Evolutionary conservation across 2,888 invertebrate species (phyloP), one percentile per base, ranked within the genome.

Genomic region (Volucella inanis): DNA sequence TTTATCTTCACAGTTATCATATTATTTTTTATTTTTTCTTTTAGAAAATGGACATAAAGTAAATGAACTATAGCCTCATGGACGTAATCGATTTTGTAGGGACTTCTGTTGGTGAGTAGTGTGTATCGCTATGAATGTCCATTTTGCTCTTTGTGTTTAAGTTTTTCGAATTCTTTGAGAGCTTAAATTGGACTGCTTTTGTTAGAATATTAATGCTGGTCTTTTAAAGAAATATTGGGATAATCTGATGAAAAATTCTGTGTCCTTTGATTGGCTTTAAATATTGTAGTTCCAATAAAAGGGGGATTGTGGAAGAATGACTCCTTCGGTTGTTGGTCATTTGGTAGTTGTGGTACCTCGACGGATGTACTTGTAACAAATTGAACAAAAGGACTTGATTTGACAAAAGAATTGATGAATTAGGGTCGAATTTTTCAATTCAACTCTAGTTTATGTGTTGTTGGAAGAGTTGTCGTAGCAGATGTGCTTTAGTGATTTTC

Each of bases 311-410:
- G 14, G 31, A 31, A 31, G 31, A 31, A 31, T 31, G 31, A 6
- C 31, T 31, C 6, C 31, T 31, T 31, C 6, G 6, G 6, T 43
- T 38, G 50, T 75, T 61, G 43, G 54, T 52, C 31, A 31, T 31
- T 31, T 6, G 31, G 52, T n/a, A 31, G 12, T 65, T 59, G 57
- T 75, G 41, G 65, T 41, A 31, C 31, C 50, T 75, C 18, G 15
- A 67, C 15, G 50, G 50, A 50, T 31, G 31, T 31, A 31, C 31
- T 31, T 59, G 59, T 31, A 31, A 49, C 65, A 75, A 67, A 59
- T 50, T 75, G 75, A 67, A 75, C 75, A 31, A 67, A 75, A 75
- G 15, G 67, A 67, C 43, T 9, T 75, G 59, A 67, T 57, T 67
- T 59, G 41, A 50, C 65, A 65, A 74, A 49, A 47, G 64, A 54